phyloP scores from a whole-genome alignment of 2,888 invertebrate genomes.

The Hypselothyrea guttata region DNA sequence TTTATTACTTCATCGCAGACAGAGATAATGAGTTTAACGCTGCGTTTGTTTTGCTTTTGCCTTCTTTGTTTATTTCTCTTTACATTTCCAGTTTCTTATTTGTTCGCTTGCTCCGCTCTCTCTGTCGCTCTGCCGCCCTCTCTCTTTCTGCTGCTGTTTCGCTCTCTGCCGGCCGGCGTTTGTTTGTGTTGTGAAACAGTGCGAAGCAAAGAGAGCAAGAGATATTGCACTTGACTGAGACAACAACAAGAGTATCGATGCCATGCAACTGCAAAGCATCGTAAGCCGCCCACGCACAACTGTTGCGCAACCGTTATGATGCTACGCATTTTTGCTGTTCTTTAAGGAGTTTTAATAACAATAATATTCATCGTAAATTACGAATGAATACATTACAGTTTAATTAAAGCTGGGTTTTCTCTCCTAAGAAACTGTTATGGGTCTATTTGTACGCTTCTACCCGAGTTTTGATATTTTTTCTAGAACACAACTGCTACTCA shows the following conservation, averaged over 20 bases:
- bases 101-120: constrained; percentile 13
- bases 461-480: too few species aligned
- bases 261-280: not conserved
- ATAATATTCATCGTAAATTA: too few species aligned
- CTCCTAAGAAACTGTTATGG: too few species aligned
- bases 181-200: constrained; percentile 4
- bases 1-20: constrained; percentile 60
- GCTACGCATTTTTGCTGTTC: too few species aligned
- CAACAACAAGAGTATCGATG: too few species aligned
- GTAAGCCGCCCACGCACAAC: too few species aligned
- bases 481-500: too few species aligned
- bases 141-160: not conserved
- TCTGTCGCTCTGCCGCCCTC: constrained; percentile 8
- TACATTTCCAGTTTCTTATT: constrained; percentile 32
- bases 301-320: too few species aligned
- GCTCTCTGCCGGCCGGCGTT: constrained; percentile 48
- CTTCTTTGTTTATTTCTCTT: constrained; percentile 32
- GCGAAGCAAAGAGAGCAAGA: not conserved
- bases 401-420: too few species aligned
- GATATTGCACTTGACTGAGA: constrained; percentile 1
- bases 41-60: constrained; percentile 54
- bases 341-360: too few species aligned
- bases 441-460: too few species aligned
- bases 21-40: constrained; percentile 36
- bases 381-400: too few species aligned